Evolutionary conservation across 1,140 invertebrate genomes (phyloP), one percentile per base, ranked within the genome.

Genomic region (Bursaphelenchus mucronatus): DNA sequence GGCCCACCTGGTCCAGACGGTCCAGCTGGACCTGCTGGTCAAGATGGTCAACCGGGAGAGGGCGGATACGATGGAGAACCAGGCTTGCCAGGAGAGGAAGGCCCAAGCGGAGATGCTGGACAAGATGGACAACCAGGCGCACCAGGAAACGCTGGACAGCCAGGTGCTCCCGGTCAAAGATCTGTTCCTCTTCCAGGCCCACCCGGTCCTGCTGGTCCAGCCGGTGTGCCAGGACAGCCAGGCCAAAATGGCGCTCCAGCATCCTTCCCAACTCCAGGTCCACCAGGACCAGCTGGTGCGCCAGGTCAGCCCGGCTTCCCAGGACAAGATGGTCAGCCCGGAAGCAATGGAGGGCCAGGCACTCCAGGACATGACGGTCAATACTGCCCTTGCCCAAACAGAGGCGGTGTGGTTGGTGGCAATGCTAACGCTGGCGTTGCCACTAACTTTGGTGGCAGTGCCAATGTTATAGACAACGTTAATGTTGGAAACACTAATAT

Each of bases 51-150:
- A 51, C 21, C 46, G 46, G 62, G 43, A 51, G 21, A 30, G 30
- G 11, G 44, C 47, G 55, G 39, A 44, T 62, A 56, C 64, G 47
- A 41, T 30, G 41, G 45, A 45, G 45, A 45, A 45, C 43, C 45
- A 15, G 49, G 11, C 50, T 45, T 45, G 41, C 21, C 30, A 30
- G 61, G 61, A 39, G 52, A 40, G 19, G 47, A 51, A 19, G 62
- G 66, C 54, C 66, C 66, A 30, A 43, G 53, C 44, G 66, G 66
- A 68, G 30, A 13, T 44, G 41, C n/a, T 44, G 54, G 54, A 30
- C 30, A 30, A 30, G 30, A 30, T 5, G 30, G 30, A 30, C 30
- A 30, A 30, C 30, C 30, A 3, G 30, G 30, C 30, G 30, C 30
- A 5, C 30, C 30, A 30, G 30, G 30, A 30, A 30, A 30, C 30